Base-by-base conservation (phyloP, 2,113 vertebrate species). In the Dipodomys stephensi region DNA sequence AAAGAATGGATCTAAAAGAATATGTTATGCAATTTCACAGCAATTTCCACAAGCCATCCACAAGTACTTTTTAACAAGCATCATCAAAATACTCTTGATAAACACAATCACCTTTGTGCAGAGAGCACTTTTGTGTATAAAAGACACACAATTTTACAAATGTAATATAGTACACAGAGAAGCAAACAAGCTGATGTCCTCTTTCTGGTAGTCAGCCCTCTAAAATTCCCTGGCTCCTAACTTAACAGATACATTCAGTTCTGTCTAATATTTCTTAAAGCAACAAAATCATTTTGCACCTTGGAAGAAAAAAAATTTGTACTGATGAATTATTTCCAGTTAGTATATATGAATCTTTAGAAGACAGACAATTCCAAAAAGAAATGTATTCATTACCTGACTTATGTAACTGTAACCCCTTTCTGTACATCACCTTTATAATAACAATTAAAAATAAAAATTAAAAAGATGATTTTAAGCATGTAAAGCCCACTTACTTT, bases 21-120 rank as follows among this genome's bases (percentile, higher is more conserved):
- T 49, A 74, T 49, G 84, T 53, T 74, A 20, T 85, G 18, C 77
- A 84, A 91, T 32, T 39, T 84, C 77, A 83, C 1, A 76, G 73
- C 10, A n/a, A 53, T 46, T 93, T 90, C 68, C 64, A 86, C 60
- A 91, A 95, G 83, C 44, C 60, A 68, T 28, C 88, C 28, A 67
- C 67, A 91, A 79, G 30, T 46, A 80, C 71, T 92, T 89, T 83
- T 84, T 19, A 95, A 90, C 44, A 32, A 77, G 81, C 12, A 30
- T 64, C 62, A 91, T 92, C 83, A 92, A 92, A 92, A 87, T 49
- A 92, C 35, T 32, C 71, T 25, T 32, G 44, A 89, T 25, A 71
- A 90, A 81, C 27, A 93, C 32, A 81, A 62, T 92, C 27, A 78
- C 74, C 60, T 92, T 87, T 94, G 84, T 81, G 78, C 67, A 87